phyloP scores from a whole-genome alignment of 30 jellyfish, hydroid and myxozoan species.

The Turritopsis rubra region DNA sequence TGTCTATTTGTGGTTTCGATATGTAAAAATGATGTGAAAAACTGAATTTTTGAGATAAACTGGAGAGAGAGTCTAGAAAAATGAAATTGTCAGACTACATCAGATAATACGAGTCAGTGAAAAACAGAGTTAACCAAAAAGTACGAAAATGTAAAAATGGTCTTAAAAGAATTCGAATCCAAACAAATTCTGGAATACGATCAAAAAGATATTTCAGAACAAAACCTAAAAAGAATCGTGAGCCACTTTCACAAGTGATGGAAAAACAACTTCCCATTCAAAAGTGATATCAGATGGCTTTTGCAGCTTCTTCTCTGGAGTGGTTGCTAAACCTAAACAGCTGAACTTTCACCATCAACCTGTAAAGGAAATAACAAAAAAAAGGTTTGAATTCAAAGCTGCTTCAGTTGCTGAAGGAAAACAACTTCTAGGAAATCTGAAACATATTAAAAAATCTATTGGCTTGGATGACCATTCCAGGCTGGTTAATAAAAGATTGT shows the following conservation, averaged over 20 bases:
- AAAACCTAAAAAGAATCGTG: not conserved
- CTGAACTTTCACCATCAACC: not conserved
- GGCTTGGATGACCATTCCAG: not conserved
- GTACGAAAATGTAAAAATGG: slow-evolving; percentile 26
- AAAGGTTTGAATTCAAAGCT: not conserved
- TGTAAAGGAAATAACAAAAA: not conserved
- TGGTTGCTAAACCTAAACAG: not conserved
- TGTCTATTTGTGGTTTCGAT: too few species aligned
- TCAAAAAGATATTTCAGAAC: not conserved
- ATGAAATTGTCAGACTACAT: too few species aligned
- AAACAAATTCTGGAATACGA: slow-evolving; percentile 16
- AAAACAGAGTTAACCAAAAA: slow-evolving; percentile 43
- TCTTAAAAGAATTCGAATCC: slow-evolving; percentile 19
- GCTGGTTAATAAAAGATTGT: slow-evolving; percentile 7
- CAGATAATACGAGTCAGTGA: slow-evolving; percentile 34
- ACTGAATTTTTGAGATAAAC: slow-evolving; percentile 45
- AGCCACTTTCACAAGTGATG: too few species aligned
- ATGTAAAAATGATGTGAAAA: too few species aligned
- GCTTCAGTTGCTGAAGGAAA: not conserved
- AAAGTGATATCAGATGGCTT: not conserved
- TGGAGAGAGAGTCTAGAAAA: slow-evolving; percentile 17
- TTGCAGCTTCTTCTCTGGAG: slow-evolving; percentile 9
- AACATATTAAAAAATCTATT: not conserved
- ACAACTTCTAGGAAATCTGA: slow-evolving; percentile 5
- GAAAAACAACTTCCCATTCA: not conserved